Percentiles rank a stretch among this genome's conserved stretches.
These are phyloP conservation scores for Pseudomyrmex dendroicus DNA, from an alignment of 1,140 invertebrate species.

Conservation along the genomic window DNA sequence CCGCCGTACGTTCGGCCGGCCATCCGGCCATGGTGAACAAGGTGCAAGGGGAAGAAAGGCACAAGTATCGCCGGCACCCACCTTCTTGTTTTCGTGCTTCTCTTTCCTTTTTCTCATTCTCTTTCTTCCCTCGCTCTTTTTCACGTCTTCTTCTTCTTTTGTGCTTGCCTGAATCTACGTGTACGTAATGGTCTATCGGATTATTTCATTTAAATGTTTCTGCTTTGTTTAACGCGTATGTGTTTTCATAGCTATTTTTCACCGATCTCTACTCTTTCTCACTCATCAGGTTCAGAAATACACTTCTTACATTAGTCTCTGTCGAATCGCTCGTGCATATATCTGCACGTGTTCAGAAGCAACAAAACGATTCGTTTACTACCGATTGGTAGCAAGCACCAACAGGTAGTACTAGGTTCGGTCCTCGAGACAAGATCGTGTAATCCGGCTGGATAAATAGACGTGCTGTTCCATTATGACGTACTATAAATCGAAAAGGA, in stretches of 20 bases:
- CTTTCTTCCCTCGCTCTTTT: conserved; percentile 37
- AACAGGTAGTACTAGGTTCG: conserved; percentile 23
- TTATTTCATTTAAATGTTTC: neutral
- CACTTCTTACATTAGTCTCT: neutral
- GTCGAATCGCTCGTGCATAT: neutral
- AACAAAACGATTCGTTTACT: conserved; percentile 18
- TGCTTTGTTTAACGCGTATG: conserved; percentile 5
- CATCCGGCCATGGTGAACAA: conserved; percentile 53
- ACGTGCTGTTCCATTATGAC: neutral
- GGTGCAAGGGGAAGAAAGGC: conserved; percentile 65
- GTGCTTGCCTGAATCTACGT: conserved; percentile 16
- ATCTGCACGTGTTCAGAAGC: conserved; percentile 19
- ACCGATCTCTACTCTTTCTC: neutral
- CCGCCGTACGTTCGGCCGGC: conserved; percentile 18
- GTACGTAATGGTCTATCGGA: conserved; percentile 8
- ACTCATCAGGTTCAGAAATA: neutral
- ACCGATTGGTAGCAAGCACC: conserved; percentile 24
- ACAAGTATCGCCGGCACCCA: conserved; percentile 51
- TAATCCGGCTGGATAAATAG: conserved; percentile 61
- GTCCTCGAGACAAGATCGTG: conserved; percentile 37
- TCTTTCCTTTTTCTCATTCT: neutral
- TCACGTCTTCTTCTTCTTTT: conserved; percentile 56
- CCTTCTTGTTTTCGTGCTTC: conserved; percentile 41
- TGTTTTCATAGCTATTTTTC: neutral
- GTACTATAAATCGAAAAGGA: conserved; percentile 61